A percentile compares a stretch with the other conserved stretches of the same genome.
phyloP scores from a whole-genome alignment of 1,140 invertebrate species.

The Epicauta chinensis region DNA sequence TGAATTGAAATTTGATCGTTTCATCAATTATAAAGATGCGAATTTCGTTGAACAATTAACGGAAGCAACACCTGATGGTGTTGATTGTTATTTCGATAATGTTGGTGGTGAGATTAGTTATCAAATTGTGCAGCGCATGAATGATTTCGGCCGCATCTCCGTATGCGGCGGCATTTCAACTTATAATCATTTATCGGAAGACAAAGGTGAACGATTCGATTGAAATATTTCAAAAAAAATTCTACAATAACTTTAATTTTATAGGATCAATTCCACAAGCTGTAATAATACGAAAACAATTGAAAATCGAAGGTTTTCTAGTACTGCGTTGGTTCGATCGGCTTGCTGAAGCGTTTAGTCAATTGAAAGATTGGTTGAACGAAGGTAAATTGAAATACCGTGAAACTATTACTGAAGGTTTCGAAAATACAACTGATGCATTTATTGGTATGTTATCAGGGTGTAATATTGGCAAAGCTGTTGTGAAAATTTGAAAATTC shows the following conservation, averaged over 20 bases:
- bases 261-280: not conserved
- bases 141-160: conserved; percentile 51
- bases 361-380: conserved; percentile 50
- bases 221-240: conserved; percentile 8
- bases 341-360: conserved; percentile 48
- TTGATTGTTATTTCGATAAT: conserved; percentile 71
- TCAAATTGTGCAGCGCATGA: conserved; percentile 56
- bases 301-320: conserved; percentile 47
- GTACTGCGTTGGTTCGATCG: conserved; percentile 46
- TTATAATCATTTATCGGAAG: conserved; percentile 44
- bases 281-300: not conserved
- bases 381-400: conserved; percentile 55
- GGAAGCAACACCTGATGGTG: conserved; percentile 55
- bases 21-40: conserved; percentile 62
- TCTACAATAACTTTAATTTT: not conserved
- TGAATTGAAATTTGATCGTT: conserved; percentile 56
- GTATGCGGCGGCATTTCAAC: conserved; percentile 57
- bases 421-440: conserved; percentile 57
- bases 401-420: conserved; percentile 57
- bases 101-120: conserved; percentile 58
- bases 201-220: not conserved
- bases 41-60: conserved; percentile 48
- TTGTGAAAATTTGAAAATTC: conserved; percentile 42
- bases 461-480: conserved; percentile 57
- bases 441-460: conserved; percentile 57